Evolutionary conservation across 2,888 invertebrate species (phyloP), one percentile per base, ranked within the genome.

Genomic region (Lomographa bimaculata): DNA sequence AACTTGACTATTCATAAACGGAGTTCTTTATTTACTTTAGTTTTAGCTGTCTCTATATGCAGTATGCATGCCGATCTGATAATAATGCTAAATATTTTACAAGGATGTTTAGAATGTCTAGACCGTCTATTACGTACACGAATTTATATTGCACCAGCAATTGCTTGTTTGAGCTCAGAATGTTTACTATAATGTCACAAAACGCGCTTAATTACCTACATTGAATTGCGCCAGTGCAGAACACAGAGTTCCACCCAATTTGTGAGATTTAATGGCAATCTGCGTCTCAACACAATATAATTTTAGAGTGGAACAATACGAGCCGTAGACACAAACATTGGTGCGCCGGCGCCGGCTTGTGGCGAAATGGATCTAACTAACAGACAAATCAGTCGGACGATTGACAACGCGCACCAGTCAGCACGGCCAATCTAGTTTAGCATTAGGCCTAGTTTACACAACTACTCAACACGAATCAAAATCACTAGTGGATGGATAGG

Each of bases 281-380:
- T 46, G 26, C 45, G 42, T 40, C 41, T 54, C 46, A 54, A 54
- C 51, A 51, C 46, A 51, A 54, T 51, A 47, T 40, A 19, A 38
- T 54, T 54, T 38, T 46, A 48, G 50, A 49, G 40, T 38, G 42
- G 51, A 54, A 51, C 42, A 50, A 46, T 46, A 45, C 34, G 40
- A 36, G 24, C 18, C 7, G 43, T 35, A 56, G 54, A 50, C 41
- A 54, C 54, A 54, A 52, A 35, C 45, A 59, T 52, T 47, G 49
- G 50, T 36, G 44, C 34, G 46, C 53, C 54, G 59, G 57, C 60
- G 36, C 28, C 43, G 34, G 30, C 27, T 37, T 40, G 46, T 64
- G 56, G 56, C 54, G 61, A 60, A 70, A 67, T 61, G 44, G 49
- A 50, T 40, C 53, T 55, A 51, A 50, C 55, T 51, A 54, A 47